phyloP scores from a whole-genome alignment of 2,113 vertebrate genomes.

The Microcebus lehilahytsara region DNA sequence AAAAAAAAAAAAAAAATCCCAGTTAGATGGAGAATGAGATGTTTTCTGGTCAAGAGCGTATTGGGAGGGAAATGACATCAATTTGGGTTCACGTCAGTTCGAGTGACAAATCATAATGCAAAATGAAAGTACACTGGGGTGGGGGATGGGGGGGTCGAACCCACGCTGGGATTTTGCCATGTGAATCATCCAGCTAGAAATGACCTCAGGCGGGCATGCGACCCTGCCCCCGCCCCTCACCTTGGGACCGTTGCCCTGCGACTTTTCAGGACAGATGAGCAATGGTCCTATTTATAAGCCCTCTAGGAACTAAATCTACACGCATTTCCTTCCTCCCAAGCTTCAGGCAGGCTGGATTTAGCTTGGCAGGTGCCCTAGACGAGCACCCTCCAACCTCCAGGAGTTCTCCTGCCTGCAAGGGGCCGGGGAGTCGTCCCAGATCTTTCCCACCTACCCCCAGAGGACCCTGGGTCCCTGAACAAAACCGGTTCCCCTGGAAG shows the following conservation, averaged over 20 bases:
- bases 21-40: slow-evolving; percentile 42
- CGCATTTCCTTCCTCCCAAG: not conserved
- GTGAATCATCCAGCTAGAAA: slow-evolving; percentile 67
- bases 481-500: not conserved
- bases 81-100: not conserved
- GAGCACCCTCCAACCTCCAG: not conserved
- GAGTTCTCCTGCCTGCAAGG: not conserved
- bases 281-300: not conserved
- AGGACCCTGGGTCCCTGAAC: not conserved
- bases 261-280: slow-evolving; percentile 26
- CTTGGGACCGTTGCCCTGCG: not conserved
- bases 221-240: not conserved
- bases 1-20: not conserved
- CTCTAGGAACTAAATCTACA: slow-evolving; percentile 34
- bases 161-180: slow-evolving; percentile 30
- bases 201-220: slow-evolving; percentile 25
- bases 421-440: not conserved
- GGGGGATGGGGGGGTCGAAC: not conserved
- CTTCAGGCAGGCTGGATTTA: not conserved
- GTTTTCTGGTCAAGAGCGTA: slow-evolving; percentile 60
- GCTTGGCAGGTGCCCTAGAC: not conserved
- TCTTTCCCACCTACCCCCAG: not conserved
- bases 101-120: slow-evolving; percentile 34
- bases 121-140: slow-evolving; percentile 53
- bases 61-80: slow-evolving; percentile 61